phyloP scores from a whole-genome alignment of 2,888 invertebrate species.

The Epinotia nisella region DNA sequence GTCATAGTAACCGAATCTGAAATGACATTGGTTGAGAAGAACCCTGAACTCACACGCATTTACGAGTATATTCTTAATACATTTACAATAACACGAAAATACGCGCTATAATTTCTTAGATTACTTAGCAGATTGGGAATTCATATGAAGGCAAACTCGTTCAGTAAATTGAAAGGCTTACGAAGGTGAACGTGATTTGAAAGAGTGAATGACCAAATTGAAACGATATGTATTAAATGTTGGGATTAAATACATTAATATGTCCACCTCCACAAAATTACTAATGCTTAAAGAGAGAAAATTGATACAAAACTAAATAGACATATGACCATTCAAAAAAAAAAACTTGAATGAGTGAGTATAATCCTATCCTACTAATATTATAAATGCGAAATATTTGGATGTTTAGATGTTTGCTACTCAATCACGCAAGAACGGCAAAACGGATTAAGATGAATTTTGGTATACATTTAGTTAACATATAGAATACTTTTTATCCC shows the following conservation, averaged over 20 bases:
- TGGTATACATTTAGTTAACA: no score
- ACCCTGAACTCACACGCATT: not conserved
- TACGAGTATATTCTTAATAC: conserved; percentile 13
- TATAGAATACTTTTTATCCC: no score
- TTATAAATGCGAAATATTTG: no score
- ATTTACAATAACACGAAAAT: conserved; percentile 8
- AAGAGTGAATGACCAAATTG: conserved; percentile 18
- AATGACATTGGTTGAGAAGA: not conserved
- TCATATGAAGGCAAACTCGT: conserved; percentile 5
- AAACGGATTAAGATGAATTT: no score
- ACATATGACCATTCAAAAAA: not conserved
- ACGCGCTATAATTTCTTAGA: conserved; percentile 12
- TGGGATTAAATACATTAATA: not conserved
- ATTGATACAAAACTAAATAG: not conserved
- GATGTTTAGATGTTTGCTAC: no score
- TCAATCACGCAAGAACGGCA: no score
- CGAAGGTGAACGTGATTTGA: conserved; percentile 16
- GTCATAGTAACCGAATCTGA: not conserved
- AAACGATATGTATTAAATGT: not conserved
- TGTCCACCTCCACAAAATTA: not conserved
- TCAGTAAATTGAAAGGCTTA: conserved; percentile 22
- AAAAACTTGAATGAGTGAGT: no score
- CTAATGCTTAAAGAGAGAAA: not conserved
- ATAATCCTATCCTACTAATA: no score
- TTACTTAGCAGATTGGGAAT: conserved; percentile 26